Evolutionary conservation across 2,888 invertebrate species (phyloP).

Genomic region (Ennomos fuscantarius): DNA sequence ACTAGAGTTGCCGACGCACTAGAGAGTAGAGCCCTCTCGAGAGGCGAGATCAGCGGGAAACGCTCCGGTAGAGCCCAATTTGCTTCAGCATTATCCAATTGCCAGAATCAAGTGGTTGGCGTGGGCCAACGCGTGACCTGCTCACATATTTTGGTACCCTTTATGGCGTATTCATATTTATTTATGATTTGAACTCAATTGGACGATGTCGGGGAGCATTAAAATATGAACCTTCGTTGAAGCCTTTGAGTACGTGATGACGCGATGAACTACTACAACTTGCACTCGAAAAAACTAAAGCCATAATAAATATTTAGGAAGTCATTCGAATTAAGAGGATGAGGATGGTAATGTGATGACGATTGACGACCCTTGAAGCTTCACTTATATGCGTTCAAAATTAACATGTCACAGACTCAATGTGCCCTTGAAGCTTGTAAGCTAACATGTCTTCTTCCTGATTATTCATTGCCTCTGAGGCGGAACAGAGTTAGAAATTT

Average conservation of each 20-base stretch:
- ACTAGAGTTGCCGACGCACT: constrained; percentile 33
- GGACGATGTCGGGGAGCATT: neutral
- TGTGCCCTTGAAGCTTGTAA: too few relatives aligned
- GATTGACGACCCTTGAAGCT: too few relatives aligned
- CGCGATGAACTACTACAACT: neutral
- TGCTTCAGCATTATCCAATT: constrained; percentile 79
- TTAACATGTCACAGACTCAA: too few relatives aligned
- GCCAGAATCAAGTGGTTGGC: constrained; percentile 78
- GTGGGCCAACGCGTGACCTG: constrained; percentile 82
- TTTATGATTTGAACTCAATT: constrained; percentile 14
- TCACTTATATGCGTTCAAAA: too few relatives aligned
- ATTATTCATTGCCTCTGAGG: too few relatives aligned
- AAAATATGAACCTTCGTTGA: neutral
- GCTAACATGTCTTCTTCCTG: too few relatives aligned
- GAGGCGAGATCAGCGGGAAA: constrained; percentile 65
- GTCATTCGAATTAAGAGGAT: too few relatives aligned
- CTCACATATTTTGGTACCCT: constrained; percentile 58
- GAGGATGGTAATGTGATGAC: too few relatives aligned
- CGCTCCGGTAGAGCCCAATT: constrained; percentile 80
- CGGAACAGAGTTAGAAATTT: too few relatives aligned
- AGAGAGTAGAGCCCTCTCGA: constrained; percentile 68
- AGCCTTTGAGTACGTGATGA: neutral
- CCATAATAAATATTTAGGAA: too few relatives aligned
- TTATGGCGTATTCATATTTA: constrained; percentile 27
- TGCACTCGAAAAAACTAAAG: neutral